phyloP scores from a whole-genome alignment of 2,797 vertebrate genomes.

The Tenualosa thibaudeaui region DNA sequence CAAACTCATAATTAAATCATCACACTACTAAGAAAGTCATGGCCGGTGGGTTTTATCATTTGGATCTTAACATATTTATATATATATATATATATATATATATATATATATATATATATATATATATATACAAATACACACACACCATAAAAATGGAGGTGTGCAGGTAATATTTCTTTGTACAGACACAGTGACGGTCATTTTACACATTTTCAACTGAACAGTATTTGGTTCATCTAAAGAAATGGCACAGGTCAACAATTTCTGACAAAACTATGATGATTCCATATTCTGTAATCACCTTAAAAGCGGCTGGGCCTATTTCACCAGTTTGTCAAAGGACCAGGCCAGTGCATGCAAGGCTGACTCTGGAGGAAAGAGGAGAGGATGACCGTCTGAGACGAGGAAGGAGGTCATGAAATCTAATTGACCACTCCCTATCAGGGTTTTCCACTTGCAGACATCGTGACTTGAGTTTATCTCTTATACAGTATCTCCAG shows the following conservation, averaged over 20 bases:
- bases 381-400: background rate
- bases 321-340: background rate
- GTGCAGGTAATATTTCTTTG: too few relatives aligned
- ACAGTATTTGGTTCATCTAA: background rate
- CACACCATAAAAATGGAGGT: too few relatives aligned
- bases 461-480: background rate
- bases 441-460: background rate
- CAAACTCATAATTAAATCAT: background rate
- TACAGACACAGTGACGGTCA: background rate
- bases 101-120: background rate
- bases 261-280: too few relatives aligned
- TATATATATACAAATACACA: too few relatives aligned
- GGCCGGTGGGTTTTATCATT: too few relatives aligned
- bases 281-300: too few relatives aligned
- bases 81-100: too few relatives aligned
- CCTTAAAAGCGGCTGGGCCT: background rate
- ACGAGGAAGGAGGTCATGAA: background rate
- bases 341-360: background rate
- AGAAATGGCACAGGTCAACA: too few relatives aligned
- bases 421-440: slow-evolving; percentile 13
- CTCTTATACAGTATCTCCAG: background rate
- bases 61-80: too few relatives aligned
- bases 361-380: background rate
- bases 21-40: too few relatives aligned
- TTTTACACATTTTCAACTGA: background rate